These are phyloP conservation scores for Timema cristinae DNA, from an alignment of 2,888 invertebrate genomes.

Conservation along the genomic window DNA sequence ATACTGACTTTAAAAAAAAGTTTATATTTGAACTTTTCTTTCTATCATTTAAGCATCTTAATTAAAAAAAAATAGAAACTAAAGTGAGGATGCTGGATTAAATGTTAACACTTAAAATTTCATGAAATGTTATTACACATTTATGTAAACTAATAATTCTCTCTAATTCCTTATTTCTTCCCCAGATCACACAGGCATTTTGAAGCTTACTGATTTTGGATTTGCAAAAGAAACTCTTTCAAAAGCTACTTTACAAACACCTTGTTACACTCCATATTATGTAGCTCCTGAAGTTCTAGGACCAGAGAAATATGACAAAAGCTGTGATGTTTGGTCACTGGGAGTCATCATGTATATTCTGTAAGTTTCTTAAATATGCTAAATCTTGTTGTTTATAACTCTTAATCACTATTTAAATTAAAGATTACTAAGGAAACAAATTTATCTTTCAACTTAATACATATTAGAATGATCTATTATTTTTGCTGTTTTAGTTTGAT, in stretches of 20 bases:
- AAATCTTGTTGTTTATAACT: background rate
- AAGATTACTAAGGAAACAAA: conserved; percentile 6
- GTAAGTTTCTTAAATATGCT: conserved; percentile 49
- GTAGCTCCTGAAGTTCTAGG: conserved; percentile 90
- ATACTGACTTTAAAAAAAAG: too few species aligned
- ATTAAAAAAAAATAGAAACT: too few species aligned
- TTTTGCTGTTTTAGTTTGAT: background rate
- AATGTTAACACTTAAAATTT: background rate
- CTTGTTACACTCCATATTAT: conserved; percentile 99
- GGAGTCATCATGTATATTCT: conserved; percentile 99
- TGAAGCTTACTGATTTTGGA: conserved; percentile 98
- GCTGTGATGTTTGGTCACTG: conserved; percentile 98
- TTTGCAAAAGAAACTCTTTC: conserved; percentile 93
- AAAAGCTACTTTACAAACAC: conserved; percentile 89
- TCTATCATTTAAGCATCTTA: too few species aligned
- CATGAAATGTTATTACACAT: background rate
- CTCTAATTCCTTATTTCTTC: conserved; percentile 26
- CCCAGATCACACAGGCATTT: conserved; percentile 62
- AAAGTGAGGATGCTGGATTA: too few species aligned
- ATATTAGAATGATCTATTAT: background rate
- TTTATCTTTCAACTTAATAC: background rate
- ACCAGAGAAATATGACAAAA: conserved; percentile 96
- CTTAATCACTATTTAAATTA: background rate
- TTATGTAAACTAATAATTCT: background rate
- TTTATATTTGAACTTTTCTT: too few species aligned